Evolutionary conservation across 1,140 invertebrate species (phyloP).

Genomic region (Mesaphorura yosii): DNA sequence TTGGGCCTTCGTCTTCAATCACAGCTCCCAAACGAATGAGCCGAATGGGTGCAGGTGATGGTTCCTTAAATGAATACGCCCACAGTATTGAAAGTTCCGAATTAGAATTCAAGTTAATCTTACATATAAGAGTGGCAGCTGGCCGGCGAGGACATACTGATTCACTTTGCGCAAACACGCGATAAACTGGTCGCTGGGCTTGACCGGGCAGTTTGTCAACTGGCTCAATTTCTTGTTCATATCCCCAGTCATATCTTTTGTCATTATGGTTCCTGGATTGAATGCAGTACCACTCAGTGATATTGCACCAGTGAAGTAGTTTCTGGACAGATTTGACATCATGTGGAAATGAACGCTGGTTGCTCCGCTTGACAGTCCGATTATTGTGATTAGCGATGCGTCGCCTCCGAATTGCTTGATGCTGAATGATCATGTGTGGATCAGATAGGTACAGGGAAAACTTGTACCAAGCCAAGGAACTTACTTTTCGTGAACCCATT

Average conservation of each 20-base stretch:
- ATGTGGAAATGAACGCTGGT: constrained; percentile 3
- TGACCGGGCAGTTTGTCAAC: not conserved
- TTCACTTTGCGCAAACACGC: not conserved
- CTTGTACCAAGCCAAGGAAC: no score
- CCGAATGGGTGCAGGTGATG: no score
- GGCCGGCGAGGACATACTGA: not conserved
- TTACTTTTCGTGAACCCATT: constrained; percentile 10
- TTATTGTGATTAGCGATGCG: not conserved
- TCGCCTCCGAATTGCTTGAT: not conserved
- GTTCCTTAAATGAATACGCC: no score
- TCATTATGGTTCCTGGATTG: not conserved
- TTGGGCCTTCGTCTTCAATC: not conserved
- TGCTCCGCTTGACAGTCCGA: not conserved
- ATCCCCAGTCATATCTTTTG: not conserved
- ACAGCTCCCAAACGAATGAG: constrained; percentile 11
- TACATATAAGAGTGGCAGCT: no score
- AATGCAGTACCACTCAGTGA: constrained; percentile 1
- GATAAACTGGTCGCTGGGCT: not conserved
- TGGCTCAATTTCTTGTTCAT: not conserved
- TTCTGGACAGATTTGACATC: not conserved
- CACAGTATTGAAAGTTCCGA: no score
- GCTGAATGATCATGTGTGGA: no score
- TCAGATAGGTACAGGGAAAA: not conserved
- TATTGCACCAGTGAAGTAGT: not conserved
- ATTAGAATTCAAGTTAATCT: no score